Percentiles rank a stretch among this genome's conserved stretches.
These are phyloP conservation scores for Oceanodroma leucorhoa DNA, from an alignment of 2,797 vertebrate species.

Conservation along the genomic window DNA sequence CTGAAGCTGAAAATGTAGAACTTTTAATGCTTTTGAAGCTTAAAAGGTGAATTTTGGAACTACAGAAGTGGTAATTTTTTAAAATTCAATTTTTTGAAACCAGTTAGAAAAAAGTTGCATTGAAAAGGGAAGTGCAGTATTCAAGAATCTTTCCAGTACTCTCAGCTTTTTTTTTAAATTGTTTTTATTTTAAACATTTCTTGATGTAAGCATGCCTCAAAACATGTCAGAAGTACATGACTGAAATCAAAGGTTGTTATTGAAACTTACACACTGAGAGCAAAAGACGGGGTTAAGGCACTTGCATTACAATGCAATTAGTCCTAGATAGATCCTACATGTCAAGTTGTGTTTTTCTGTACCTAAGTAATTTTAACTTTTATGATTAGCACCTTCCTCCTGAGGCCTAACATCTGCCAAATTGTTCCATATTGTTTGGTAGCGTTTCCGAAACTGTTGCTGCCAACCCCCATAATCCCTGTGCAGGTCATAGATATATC, in stretches of 20 bases:
- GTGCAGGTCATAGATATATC: not conserved
- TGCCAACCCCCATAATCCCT: not conserved
- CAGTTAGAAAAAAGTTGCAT: not conserved
- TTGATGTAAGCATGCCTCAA: not conserved
- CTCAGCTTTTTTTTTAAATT: no score
- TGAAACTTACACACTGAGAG: not conserved
- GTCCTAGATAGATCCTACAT: not conserved
- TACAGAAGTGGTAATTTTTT: not conserved
- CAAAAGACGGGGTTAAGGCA: not conserved
- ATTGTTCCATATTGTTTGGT: not conserved
- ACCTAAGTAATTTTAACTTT: not conserved
- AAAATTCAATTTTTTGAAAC: not conserved
- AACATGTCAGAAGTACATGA: not conserved
- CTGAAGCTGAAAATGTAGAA: not conserved
- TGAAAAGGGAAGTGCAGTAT: not conserved
- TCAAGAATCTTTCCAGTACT: not conserved
- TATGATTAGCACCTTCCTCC: not conserved
- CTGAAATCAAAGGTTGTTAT: not conserved
- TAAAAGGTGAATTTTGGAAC: not conserved
- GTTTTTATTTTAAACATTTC: not conserved
- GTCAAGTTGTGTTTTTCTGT: not conserved
- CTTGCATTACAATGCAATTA: not conserved
- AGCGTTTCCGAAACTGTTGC: not conserved
- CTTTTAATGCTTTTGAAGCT: not conserved
- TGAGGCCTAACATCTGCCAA: not conserved